Evolutionary conservation across 2,797 vertebrate genomes (phyloP).

Genomic region (Arnoldichthys spilopterus): DNA sequence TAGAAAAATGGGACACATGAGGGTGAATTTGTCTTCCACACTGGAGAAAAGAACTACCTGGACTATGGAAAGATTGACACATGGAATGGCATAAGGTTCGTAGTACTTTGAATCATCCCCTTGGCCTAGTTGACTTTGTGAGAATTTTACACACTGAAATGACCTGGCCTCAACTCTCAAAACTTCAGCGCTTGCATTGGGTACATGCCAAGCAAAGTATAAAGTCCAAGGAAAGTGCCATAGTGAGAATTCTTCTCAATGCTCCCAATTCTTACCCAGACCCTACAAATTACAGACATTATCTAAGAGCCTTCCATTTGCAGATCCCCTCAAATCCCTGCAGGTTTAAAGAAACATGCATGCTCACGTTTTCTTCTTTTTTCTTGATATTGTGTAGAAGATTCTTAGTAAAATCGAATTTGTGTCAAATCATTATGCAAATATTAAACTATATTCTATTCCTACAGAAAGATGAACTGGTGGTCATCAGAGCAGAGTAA

Average conservation of each 20-base stretch:
- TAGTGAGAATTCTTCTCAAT: neutral
- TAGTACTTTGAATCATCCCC: neutral
- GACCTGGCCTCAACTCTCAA: conserved; percentile 24
- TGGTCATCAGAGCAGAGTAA: conserved; percentile 86
- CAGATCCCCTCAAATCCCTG: no score
- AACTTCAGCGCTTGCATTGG: conserved; percentile 33
- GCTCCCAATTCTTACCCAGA: neutral
- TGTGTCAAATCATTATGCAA: conserved; percentile 38
- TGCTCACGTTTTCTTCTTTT: no score
- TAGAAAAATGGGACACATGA: conserved; percentile 84
- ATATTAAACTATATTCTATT: neutral
- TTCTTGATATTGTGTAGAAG: neutral
- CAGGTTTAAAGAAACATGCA: no score
- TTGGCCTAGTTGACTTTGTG: conserved; percentile 5
- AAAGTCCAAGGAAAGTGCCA: conserved; percentile 57
- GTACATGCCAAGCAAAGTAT: conserved; percentile 28
- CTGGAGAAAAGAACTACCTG: conserved; percentile 80
- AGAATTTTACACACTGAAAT: conserved; percentile 17
- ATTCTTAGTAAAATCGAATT: neutral
- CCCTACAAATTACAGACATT: neutral
- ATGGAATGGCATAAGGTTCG: conserved; percentile 83
- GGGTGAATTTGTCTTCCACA: conserved; percentile 84
- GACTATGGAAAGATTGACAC: conserved; percentile 83
- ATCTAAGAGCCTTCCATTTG: neutral
- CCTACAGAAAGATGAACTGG: conserved; percentile 74